phyloP scores from a whole-genome alignment of 1,140 invertebrate genomes.

The Vanessa tameamea region DNA sequence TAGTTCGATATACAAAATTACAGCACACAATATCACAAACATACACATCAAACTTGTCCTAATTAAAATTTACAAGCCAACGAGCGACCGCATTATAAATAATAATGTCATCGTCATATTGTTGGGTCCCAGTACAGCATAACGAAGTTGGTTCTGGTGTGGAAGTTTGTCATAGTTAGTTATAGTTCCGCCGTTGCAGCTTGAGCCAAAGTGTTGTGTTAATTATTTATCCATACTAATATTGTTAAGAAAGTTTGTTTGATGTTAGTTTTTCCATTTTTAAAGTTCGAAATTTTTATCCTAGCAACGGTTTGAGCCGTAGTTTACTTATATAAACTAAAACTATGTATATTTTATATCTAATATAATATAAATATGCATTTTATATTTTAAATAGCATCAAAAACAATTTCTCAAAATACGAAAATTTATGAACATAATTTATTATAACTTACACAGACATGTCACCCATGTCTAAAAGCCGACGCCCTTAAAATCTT shows the following conservation, averaged over 20 bases:
- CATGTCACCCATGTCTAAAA: constrained; percentile 13
- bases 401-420: background rate
- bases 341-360: too few relatives aligned
- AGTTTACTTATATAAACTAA: background rate
- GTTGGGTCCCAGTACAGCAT: constrained; percentile 31
- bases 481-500: constrained; percentile 24
- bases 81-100: constrained; percentile 34
- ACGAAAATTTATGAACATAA: background rate
- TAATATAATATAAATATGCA: too few relatives aligned
- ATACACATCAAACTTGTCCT: background rate
- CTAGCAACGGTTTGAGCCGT: background rate
- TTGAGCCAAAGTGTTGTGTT: constrained; percentile 36
- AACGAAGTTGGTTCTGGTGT: constrained; percentile 31
- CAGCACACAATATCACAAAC: background rate
- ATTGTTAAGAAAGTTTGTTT: constrained; percentile 26
- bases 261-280: constrained; percentile 15
- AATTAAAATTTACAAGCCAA: constrained; percentile 33
- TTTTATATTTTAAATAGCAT: too few relatives aligned
- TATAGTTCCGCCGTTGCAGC: constrained; percentile 36
- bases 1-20: background rate
- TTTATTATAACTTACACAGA: constrained; percentile 5
- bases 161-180: constrained; percentile 40
- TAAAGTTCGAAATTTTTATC: background rate
- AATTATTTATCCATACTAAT: constrained; percentile 45
- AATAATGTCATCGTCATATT: constrained; percentile 41